Evolutionary conservation across 1,140 invertebrate genomes (phyloP).

Genomic region (Octopus bimaculoides): DNA sequence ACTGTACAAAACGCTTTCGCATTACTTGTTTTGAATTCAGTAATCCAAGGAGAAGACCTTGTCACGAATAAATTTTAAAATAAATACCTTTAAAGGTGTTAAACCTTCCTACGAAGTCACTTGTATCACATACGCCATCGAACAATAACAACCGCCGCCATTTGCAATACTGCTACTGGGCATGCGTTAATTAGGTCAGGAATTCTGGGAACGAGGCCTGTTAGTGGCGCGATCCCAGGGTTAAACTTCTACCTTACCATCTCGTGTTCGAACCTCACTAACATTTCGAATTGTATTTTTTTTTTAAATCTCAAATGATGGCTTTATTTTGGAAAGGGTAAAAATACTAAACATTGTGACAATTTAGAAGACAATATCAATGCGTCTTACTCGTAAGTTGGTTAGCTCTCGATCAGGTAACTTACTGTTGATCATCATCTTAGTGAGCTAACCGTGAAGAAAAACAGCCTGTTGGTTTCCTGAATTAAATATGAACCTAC

Average conservation of each 20-base stretch:
- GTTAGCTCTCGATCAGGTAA: no score
- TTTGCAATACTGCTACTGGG: constrained; percentile 13
- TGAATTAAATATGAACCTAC: no score
- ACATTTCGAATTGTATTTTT: not conserved
- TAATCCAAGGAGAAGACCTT: constrained; percentile 5
- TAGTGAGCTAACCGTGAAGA: no score
- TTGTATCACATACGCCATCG: constrained; percentile 12
- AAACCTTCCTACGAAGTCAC: constrained; percentile 13
- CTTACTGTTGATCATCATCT: no score
- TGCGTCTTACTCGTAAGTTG: no score
- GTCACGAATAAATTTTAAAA: not conserved
- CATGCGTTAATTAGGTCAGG: constrained; percentile 16
- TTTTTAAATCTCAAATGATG: no score
- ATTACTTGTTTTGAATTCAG: not conserved
- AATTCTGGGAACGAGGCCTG: constrained; percentile 12
- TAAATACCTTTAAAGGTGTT: constrained; percentile 15
- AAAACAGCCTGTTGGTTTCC: no score
- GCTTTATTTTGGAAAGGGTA: no score
- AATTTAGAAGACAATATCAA: no score
- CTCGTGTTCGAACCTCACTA: not conserved
- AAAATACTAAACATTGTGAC: no score
- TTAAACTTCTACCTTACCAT: no score
- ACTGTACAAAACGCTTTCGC: not conserved
- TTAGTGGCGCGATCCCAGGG: constrained; percentile 1
- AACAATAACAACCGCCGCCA: constrained; percentile 16